Evolutionary conservation across 2,888 invertebrate species (phyloP), one percentile per base, ranked within the genome.

Genomic region (Nemapogon koenigi): DNA sequence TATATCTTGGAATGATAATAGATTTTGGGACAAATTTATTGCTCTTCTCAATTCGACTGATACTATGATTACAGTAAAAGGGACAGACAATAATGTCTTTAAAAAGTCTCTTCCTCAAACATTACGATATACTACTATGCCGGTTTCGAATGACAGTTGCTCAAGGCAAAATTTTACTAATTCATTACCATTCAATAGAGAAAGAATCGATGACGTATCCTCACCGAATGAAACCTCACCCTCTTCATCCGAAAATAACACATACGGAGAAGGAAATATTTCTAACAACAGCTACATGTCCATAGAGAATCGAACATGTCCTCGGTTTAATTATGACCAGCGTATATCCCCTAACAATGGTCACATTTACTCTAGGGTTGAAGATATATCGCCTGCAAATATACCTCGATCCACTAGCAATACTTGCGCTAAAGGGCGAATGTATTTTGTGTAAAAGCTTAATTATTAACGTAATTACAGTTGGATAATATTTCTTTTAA

Each of bases 1-100:
- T 52, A 81, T 87, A 49, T 83, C 87, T 41, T 89, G 88, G 85
- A 86, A 84, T 46, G 91, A 92, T 57, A 85, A 86, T 37, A 81
- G 89, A 46, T 94, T 94, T 70, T 94, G 93, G 93, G 90, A 91
- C 52, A 89, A 89, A 62, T 81, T 94, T 44, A 82, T 88, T 58
- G 84, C 88, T 41, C 83, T 91, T 78, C 88, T 90, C 30, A 90
- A 91, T 62, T 86, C 88, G 3, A 78, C 76, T 18, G 78, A 78
- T 49, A 78, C 76, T 44, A 75, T 78, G 57, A 81, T 83, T 43
- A 81, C 78, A 13, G 62, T 78, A 40, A 69, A 69, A 59, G 59
- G 65, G 45, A 59, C 70, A 39, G 66, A 78, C 42, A 72, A 68
- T 48, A 70, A 79, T 50, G 69, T 72, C 48, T 82, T 83, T 58